Base-by-base conservation (phyloP, 2,113 vertebrate genomes). In the Gambusia affinis region DNA sequence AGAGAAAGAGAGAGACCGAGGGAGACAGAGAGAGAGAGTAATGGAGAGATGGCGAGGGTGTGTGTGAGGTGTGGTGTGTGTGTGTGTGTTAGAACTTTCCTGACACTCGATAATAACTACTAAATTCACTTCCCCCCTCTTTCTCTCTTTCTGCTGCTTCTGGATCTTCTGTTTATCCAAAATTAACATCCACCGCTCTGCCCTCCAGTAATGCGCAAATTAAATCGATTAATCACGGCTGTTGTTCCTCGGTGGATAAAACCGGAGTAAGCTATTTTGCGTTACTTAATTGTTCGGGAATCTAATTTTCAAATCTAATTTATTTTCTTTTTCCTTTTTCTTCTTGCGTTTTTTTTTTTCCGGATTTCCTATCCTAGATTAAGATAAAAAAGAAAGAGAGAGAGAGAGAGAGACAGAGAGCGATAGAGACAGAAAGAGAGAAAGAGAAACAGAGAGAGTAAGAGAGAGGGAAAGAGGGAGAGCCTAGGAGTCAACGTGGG, bases 231-330 rank as follows among this genome's bases (percentile, higher is more conserved):
- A 92, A 93, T 93, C 89, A 93, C 90, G 92, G 84, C 82, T 88
- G 91, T 93, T 91, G 92, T 92, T 93, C 86, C 83, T 92, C 88
- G 27, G 82, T 86, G 86, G 85, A 73, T 73, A 92, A 57, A 91
- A 88, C 93, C 92, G 95, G 95, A 84, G 95, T 96, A 95, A 65
- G 63, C 72, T 37, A 94, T 95, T 97, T 95, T 70, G 94, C 95
- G 94, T 96, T 95, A 96, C 96, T 97, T 98, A 96, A 97, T 95
- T 97, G 88, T 95, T 95, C 94, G 94, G 94, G 94, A 96, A 97
- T 96, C 96, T 97, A 96, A 98, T 97, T 97, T 92, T 91, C 86
- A 94, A 95, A 93, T 92, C 83, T 89, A 91, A 92, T 93, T 92
- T 88, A 88, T 87, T 91, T 95, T 92, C 30, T 42, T 79, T 65